A percentile compares a stretch with the other conserved stretches of the same genome.
Evolutionary conservation across 1,140 invertebrate genomes (phyloP).

Genomic region (Bradysia coprophila): DNA sequence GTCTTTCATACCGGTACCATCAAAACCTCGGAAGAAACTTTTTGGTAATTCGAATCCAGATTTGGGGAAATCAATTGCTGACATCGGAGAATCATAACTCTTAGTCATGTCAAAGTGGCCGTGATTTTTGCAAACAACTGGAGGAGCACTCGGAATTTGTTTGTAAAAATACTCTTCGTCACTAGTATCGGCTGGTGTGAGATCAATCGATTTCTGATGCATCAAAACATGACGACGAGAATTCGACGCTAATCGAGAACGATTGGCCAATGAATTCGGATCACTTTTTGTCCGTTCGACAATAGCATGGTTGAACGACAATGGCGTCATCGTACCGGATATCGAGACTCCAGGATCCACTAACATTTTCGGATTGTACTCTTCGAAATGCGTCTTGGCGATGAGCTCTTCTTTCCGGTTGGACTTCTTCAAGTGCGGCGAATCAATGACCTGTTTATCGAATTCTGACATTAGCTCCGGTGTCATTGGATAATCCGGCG

Average conservation of each 20-base stretch:
- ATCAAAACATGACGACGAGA: constrained; percentile 54
- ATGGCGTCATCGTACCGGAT: constrained; percentile 11
- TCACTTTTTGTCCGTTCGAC: constrained; percentile 71
- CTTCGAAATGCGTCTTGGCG: constrained; percentile 39
- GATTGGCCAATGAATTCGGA: constrained; percentile 51
- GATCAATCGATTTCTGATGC: constrained; percentile 70
- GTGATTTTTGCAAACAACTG: constrained; percentile 37
- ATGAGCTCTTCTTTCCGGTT: constrained; percentile 37
- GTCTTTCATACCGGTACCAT: constrained; percentile 23
- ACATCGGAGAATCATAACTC: constrained; percentile 22
- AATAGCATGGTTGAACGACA: constrained; percentile 37
- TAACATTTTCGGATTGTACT: constrained; percentile 34
- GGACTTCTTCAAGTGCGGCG: constrained; percentile 23
- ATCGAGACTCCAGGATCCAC: constrained; percentile 24
- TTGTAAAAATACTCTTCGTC: constrained; percentile 57
- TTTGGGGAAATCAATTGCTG: constrained; percentile 13
- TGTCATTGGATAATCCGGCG: constrained; percentile 21
- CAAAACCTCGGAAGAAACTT: constrained; percentile 35
- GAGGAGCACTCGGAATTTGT: constrained; percentile 47
- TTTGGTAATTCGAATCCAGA: constrained; percentile 24
- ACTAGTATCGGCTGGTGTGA: constrained; percentile 62
- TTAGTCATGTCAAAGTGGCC: constrained; percentile 46
- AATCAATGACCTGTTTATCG: constrained; percentile 30
- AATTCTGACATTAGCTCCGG: constrained; percentile 36
- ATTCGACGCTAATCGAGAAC: constrained; percentile 46